Percentiles rank a stretch among this genome's conserved stretches.
phyloP scores from a whole-genome alignment of 2,113 vertebrate genomes.

The Solea senegalensis region DNA sequence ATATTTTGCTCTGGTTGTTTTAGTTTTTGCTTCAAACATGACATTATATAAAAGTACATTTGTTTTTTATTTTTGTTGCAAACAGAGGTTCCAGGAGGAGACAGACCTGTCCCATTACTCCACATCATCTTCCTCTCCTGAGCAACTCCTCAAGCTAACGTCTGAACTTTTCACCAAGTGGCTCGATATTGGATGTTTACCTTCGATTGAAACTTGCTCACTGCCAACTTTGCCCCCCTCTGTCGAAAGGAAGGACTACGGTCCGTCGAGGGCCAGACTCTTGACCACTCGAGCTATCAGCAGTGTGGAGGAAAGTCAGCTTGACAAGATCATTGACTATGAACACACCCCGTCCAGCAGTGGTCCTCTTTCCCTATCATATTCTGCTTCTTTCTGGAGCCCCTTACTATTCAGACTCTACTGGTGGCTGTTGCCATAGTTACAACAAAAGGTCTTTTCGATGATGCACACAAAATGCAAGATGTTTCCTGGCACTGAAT shows the following conservation, averaged over 20 bases:
- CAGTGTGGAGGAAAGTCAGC: conserved; percentile 32
- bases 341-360: conserved; percentile 20
- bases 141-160: conserved; percentile 76
- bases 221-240: conserved; percentile 64
- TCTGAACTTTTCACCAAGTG: conserved; percentile 72
- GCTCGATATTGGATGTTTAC: conserved; percentile 64
- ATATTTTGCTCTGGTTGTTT: no score
- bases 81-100: conserved; percentile 75
- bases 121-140: conserved; percentile 69
- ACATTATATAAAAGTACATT: no score
- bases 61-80: no score
- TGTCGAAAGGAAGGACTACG: conserved; percentile 54
- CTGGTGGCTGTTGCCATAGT: conserved; percentile 60
- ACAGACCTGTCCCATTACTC: conserved; percentile 60
- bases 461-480: conserved; percentile 73
- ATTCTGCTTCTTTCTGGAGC: conserved; percentile 53
- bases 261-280: conserved; percentile 54
- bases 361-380: background rate
- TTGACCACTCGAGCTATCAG: conserved; percentile 54
- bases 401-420: conserved; percentile 67
- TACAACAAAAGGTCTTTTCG: conserved; percentile 27
- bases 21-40: no score
- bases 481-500: conserved; percentile 71
- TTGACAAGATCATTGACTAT: conserved; percentile 34
- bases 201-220: conserved; percentile 50